Evolutionary conservation across 2,888 invertebrate species (phyloP), one percentile per base, ranked within the genome.

Genomic region (Heliconius sara): DNA sequence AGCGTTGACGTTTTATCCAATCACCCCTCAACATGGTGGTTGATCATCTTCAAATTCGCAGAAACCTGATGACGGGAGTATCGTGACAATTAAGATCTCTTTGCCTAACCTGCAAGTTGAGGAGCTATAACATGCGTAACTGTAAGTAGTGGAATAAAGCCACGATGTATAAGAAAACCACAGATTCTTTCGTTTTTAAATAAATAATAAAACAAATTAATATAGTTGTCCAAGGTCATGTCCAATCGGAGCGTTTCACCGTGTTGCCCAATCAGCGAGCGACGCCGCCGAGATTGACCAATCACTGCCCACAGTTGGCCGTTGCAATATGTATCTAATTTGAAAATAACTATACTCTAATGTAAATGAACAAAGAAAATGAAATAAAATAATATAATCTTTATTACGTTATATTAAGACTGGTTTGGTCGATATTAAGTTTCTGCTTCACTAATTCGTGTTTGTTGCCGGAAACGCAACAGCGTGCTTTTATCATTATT

Each of bases 231-330:
- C 78, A 70, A 79, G 89, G 89, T 83, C 86, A 83, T 78, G 79
- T 80, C 90, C 89, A 92, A 91, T 90, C 88, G 89, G 91, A 91
- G 90, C 91, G 88, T 88, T 83, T 86, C 81, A 77, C 77, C 67
- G 65, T 4, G 52, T 84, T 84, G 80, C 81, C 82, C 83, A 84
- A 85, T 77, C 77, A 76, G 76, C 83, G 72, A n/a, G 52, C 57
- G n/a, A 57, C 39, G 34, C 25, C 71, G 68, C 12, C 68, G 65
- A 47, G 43, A 66, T 85, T 85, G 79, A 78, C 84, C 84, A 87
- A 87, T 84, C 82, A 71, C 70, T 71, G 74, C 22, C 12, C 27
- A 79, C 78, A 77, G 71, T 47, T 82, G 79, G 76, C 71, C 83
- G 80, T 83, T 80, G 67, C 71, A 60, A 67, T n/a, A 6, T 70